Evolutionary conservation across 1,140 invertebrate species (phyloP), one percentile per base, ranked within the genome.

Genomic region (Cecropterus lyciades): DNA sequence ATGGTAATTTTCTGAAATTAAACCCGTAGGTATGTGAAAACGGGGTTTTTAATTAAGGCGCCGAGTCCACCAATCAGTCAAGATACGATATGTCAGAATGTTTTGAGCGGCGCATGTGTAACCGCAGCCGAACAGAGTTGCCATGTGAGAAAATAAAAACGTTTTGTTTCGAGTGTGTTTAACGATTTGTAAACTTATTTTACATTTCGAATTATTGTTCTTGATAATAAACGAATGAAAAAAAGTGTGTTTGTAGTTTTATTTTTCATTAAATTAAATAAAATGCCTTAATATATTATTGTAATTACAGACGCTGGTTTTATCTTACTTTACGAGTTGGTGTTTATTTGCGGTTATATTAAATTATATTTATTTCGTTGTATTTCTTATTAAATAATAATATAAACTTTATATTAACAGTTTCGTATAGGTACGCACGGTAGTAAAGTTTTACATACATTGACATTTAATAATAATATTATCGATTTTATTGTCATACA

Each of bases 31-130:
- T 70, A 74, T 64, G 65, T 67, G 52, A 70, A 70, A 74, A 73
- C 74, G 65, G 69, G 67, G 59, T 70, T 81, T 79, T 81, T 81
- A 79, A 81, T 81, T 79, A 77, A 75, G 67, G 67, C 71, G 60
- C 67, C 65, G 49, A 67, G 46, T 69, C 67, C 59, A 73, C 76
- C 71, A 77, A 81, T 81, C 79, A 81, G 70, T 79, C 79, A 79
- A 77, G 74, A 73, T 79, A 71, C 53, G 42, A 55, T 64, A 53
- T 68, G 65, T 70, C 59, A 70, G 65, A 66, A 69, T 67, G 60
- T 73, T 72, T 72, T 70, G 70, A 77, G 62, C 46, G 70, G 70
- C 56, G 48, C 27, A 57, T 65, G 52, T 67, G 51, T 72, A 56
- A 57, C 45, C 56, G 49, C 33, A 53, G 66, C 57, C 42, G 57